Conservation (phyloP, 2,888 invertebrate genomes). For the Orchesellides sinensis region DNA sequence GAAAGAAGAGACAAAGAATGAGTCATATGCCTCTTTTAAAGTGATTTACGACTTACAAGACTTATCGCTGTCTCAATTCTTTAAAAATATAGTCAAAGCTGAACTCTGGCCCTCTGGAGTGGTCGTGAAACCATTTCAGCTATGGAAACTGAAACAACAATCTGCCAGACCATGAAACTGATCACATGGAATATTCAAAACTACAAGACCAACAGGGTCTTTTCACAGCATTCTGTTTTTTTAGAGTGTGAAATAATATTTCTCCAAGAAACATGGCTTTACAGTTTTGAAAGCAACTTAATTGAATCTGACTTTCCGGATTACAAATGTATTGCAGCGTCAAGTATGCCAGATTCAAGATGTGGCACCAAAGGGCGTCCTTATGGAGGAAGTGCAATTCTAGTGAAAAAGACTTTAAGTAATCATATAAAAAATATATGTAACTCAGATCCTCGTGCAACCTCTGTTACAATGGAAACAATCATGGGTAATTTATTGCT, state of each 20-base stretch:
- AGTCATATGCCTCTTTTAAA: constrained; percentile 1
- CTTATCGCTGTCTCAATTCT: neutral
- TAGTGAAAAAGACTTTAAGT: neutral
- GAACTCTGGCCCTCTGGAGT: neutral
- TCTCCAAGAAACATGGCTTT: constrained; percentile 39
- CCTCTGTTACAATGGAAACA: neutral
- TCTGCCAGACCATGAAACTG: neutral
- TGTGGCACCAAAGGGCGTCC: constrained; percentile 8
- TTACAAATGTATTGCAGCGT: neutral
- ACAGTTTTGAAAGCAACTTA: neutral
- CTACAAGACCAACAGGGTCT: constrained; percentile 6
- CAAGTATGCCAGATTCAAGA: neutral
- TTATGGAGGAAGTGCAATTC: constrained; percentile 23
- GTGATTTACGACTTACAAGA: neutral
- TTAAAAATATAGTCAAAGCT: neutral
- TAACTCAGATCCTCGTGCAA: neutral
- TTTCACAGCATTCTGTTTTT: neutral
- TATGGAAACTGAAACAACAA: neutral
- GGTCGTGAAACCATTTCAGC: neutral
- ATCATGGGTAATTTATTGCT: neutral
- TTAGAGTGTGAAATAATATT: constrained; percentile 1
- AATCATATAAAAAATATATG: neutral
- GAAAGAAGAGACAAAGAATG: neutral
- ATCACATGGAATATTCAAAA: neutral
- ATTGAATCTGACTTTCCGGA: neutral